Evolutionary conservation across 2,888 invertebrate species (phyloP).

Genomic region (Drosophila quasianomalipes): DNA sequence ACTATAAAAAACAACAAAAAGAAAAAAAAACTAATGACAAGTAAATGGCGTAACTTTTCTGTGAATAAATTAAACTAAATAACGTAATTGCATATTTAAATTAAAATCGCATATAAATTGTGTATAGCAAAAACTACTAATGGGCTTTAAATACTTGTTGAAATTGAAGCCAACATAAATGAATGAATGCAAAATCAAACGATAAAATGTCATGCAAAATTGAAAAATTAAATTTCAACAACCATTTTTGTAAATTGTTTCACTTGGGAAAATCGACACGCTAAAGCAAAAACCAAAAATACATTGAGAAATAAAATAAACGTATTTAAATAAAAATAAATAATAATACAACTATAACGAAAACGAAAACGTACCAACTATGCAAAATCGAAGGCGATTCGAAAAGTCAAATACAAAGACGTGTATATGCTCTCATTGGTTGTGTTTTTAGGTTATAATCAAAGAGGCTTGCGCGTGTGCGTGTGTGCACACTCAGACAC

Average conservation of each 20-base stretch:
- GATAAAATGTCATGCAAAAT: constrained; percentile 16
- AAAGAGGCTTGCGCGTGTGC: constrained; percentile 64
- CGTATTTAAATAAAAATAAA: constrained; percentile 42
- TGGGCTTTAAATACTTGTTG: constrained; percentile 32
- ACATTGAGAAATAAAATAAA: constrained; percentile 41
- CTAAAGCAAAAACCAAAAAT: constrained; percentile 66
- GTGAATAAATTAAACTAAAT: constrained; percentile 75
- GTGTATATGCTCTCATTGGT: constrained; percentile 85
- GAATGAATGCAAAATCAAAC: constrained; percentile 29
- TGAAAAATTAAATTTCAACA: constrained; percentile 57
- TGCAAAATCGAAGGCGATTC: constrained; percentile 51
- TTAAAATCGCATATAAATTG: constrained; percentile 45
- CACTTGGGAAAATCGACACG: constrained; percentile 83
- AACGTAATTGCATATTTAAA: constrained; percentile 55
- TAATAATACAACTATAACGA: constrained; percentile 50
- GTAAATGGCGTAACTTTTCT: constrained; percentile 82
- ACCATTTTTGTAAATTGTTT: constrained; percentile 76
- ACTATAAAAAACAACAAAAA: constrained; percentile 46
- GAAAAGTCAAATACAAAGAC: constrained; percentile 76
- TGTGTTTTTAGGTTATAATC: constrained; percentile 85
- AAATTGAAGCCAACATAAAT: constrained; percentile 21
- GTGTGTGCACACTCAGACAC: constrained; percentile 23
- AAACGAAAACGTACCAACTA: constrained; percentile 55
- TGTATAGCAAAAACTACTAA: constrained; percentile 41
- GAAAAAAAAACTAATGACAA: constrained; percentile 69